phyloP scores from a whole-genome alignment of 2,797 vertebrate genomes.

The Sebastes trivittatus region DNA sequence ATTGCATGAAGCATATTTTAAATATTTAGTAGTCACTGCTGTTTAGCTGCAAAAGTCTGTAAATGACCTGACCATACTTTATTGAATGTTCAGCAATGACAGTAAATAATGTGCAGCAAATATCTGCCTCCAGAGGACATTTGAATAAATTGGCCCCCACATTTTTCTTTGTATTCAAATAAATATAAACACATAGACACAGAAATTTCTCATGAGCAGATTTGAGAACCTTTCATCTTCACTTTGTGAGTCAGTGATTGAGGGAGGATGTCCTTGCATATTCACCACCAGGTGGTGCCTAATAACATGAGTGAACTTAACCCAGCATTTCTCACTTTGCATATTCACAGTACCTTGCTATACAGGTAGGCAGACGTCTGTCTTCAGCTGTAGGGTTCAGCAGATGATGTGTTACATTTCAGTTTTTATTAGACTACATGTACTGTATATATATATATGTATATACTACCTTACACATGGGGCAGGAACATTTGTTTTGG shows the following conservation, averaged over 20 bases:
- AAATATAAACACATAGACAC: not conserved
- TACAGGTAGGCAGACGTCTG: slow-evolving; percentile 34
- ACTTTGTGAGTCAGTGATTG: slow-evolving; percentile 42
- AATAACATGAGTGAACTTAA: slow-evolving; percentile 69
- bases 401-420: slow-evolving; percentile 34
- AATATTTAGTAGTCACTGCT: not conserved
- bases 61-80: not conserved
- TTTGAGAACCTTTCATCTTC: slow-evolving; percentile 25
- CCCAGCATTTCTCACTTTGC: slow-evolving; percentile 60
- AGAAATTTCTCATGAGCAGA: slow-evolving; percentile 1
- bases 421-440: slow-evolving; percentile 28
- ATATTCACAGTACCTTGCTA: slow-evolving; percentile 48
- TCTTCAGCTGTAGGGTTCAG: slow-evolving; percentile 6
- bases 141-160: not conserved
- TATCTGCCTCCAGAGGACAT: not conserved
- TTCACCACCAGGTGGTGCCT: slow-evolving; percentile 84
- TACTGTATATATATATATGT: not conserved
- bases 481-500: slow-evolving; percentile 11
- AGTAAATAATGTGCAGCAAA: not conserved
- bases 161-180: not conserved
- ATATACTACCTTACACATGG: not conserved
- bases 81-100: not conserved
- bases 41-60: not conserved
- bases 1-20: not conserved
- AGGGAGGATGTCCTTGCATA: slow-evolving; percentile 59